phyloP scores from a whole-genome alignment of 2,113 vertebrate genomes.

The Acinonyx jubatus region DNA sequence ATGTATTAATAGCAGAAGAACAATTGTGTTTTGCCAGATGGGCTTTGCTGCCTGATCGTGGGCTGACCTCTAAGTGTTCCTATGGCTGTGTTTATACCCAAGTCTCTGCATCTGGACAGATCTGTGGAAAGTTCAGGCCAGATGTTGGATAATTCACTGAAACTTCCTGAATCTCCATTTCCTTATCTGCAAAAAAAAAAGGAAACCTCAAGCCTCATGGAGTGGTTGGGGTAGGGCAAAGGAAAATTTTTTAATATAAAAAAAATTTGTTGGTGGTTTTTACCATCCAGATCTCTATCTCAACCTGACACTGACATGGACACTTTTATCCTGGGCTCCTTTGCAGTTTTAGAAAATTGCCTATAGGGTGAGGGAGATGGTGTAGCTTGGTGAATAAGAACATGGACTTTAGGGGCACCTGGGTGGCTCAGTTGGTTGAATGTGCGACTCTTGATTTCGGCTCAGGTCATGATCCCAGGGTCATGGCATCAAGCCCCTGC shows the following conservation, averaged over 20 bases:
- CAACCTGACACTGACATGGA: not conserved
- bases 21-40: not conserved
- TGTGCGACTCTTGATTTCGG: too few species aligned
- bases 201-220: not conserved
- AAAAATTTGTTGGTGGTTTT: not conserved
- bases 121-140: not conserved
- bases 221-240: not conserved
- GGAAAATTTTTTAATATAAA: too few species aligned
- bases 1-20: not conserved
- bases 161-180: not conserved
- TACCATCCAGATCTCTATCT: not conserved
- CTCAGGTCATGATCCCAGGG: too few species aligned
- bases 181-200: not conserved
- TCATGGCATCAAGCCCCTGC: too few species aligned
- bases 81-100: not conserved
- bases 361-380: not conserved
- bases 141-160: not conserved
- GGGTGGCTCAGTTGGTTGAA: too few species aligned
- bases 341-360: constrained; percentile 28
- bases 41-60: not conserved
- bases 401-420: not conserved
- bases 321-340: not conserved
- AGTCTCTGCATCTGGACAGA: not conserved
- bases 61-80: not conserved
- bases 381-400: not conserved